Evolutionary conservation across 1,140 invertebrate species (phyloP), one percentile per base, ranked within the genome.

Genomic region (Aphaenogaster floridana): DNA sequence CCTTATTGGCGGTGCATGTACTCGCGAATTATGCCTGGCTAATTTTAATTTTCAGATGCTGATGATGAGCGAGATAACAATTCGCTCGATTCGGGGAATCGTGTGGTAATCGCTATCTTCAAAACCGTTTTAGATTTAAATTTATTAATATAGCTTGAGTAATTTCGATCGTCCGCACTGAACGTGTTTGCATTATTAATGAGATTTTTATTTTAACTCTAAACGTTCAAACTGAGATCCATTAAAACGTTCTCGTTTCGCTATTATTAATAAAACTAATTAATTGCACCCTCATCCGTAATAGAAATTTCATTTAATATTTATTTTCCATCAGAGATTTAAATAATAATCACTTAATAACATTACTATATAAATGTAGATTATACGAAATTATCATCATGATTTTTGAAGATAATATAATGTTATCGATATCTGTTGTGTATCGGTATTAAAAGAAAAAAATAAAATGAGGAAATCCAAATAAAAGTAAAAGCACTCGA

Each of bases 11-110:
- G 52, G 42, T 48, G 42, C 54, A 21, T 45, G 69, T 45, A 48
- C 34, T 61, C 69, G 54, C 69, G 42, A 71, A 81, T 81, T 81
- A 81, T 54, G 66, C 15, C 21, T 50, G 21, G 50, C n/a, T 50
- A 61, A 84, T 84, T 84, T 76, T 76, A 61, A 84, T 76, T 84
- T 76, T 76, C 28, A 21, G 54, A 34, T 48, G 61, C 7, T 15
- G 80, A 84, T 81, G 54, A 76, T 42, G 66, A 59, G 39, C 52
- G 69, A 48, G 69, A 84, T 84, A 76, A 76, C 13, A 13, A 63
- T 84, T 45, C 54, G 80, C 13, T 8, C 28, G n/a, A 61, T 84
- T 84, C 80, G 28, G n/a, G 42, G 69, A 76, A 61, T 61, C 13
- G 21, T 42, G 39, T 17, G 39, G 48, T 59, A 74, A 84, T 84